Evolutionary conservation across 2,113 vertebrate species (phyloP), one percentile per base, ranked within the genome.

Genomic region (Agapornis roseicollis): DNA sequence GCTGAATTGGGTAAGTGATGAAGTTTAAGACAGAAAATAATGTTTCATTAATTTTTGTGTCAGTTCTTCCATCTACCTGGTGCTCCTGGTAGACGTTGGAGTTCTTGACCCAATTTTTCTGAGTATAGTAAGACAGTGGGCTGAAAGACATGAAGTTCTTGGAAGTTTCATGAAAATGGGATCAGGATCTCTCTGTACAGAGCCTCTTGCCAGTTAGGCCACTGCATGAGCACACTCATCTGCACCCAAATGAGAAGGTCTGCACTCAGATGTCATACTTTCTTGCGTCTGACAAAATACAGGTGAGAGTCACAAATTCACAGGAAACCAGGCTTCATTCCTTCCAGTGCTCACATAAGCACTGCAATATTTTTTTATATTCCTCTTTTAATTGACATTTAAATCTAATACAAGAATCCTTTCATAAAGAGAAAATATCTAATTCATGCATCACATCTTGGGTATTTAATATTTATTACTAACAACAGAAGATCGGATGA

Each of bases 401-500:
- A 87, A 72, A 92, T 90, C 90, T 65, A 44, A 95, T 80, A 77
- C 73, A 87, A 82, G 42, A 65, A 60, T 55, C 58, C 70, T 93
- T 91, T 93, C 39, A 86, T 76, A 69, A 89, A 84, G 95, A 71
- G 70, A 86, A 94, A 82, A 87, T 37, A 74, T 65, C 90, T 90
- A 93, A 95, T 92, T 92, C 77, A 87, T 42, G 80, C 90, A 81
- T 89, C 94, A 79, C 90, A 90, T 84, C 61, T 69, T 61, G 92
- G 14, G 65, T 92, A 60, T 94, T 97, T 93, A 90, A 94, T 96
- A 95, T 97, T 97, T 96, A 97, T 94, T 76, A 64, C 89, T 47
- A 86, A 93, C 92, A 94, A 91, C 90, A 77, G 47, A 73, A 91
- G 84, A 93, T 37, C 58, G 94, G 96, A 85, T 83, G 91, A 89